phyloP scores from a whole-genome alignment of 2,888 invertebrate species.

The Caenorhabditis drosophilae region DNA sequence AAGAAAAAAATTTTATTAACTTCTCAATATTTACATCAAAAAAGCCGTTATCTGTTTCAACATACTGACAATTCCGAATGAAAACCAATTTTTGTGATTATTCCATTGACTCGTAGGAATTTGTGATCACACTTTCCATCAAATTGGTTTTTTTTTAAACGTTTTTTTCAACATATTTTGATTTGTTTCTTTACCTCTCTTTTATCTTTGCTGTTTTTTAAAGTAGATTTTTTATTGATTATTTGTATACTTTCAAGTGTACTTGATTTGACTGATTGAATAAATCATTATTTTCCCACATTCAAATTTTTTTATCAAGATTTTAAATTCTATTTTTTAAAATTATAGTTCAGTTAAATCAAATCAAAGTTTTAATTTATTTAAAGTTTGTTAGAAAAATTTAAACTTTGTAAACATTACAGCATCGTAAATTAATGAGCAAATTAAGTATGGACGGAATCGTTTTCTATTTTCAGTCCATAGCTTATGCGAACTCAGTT shows the following conservation, averaged over 20 bases:
- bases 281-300: neutral
- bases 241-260: constrained; percentile 37
- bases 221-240: neutral
- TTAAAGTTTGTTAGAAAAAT: neutral
- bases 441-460: too few relatives aligned
- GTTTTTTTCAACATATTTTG: too few relatives aligned
- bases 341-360: neutral
- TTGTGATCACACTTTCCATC: constrained; percentile 14
- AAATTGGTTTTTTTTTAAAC: constrained; percentile 6
- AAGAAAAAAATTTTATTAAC: neutral
- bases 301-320: neutral
- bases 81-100: constrained; percentile 4
- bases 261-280: constrained; percentile 5
- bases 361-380: neutral
- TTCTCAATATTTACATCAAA: constrained; percentile 1
- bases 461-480: too few relatives aligned
- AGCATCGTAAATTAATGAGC: too few relatives aligned
- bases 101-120: constrained; percentile 37
- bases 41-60: constrained; percentile 25
- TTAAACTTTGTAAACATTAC: too few relatives aligned
- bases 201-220: constrained; percentile 8
- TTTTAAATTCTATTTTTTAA: neutral
- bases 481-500: too few relatives aligned
- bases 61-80: constrained; percentile 39
- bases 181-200: too few relatives aligned